Evolutionary conservation across 1,140 invertebrate genomes (phyloP).

Genomic region (Hylyphantes graminicola): DNA sequence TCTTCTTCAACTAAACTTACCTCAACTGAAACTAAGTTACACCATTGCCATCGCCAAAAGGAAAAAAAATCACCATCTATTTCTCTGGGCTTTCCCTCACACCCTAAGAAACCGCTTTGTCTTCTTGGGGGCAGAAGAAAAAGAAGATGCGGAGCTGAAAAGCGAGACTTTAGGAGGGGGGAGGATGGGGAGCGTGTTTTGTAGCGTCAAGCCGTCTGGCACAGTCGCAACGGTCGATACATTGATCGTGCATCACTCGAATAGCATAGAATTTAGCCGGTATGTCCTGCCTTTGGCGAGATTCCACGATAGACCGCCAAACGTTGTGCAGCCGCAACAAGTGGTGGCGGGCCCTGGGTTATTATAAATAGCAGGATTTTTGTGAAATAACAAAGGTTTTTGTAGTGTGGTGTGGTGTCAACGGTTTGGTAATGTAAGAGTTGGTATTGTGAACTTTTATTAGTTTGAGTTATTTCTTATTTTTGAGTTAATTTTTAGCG

Average conservation of each 20-base stretch:
- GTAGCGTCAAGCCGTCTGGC: conserved; percentile 53
- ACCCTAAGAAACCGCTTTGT: no score
- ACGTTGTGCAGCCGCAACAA: conserved; percentile 12
- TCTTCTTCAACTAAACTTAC: no score
- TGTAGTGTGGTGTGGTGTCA: background rate
- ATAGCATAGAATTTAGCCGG: background rate
- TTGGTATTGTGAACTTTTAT: no score
- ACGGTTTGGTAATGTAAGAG: no score
- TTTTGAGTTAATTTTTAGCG: no score
- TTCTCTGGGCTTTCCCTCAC: no score
- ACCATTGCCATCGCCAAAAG: no score
- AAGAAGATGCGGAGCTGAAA: background rate
- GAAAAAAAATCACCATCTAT: no score
- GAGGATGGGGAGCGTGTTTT: conserved; percentile 3
- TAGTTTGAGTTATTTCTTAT: no score
- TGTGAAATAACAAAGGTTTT: background rate
- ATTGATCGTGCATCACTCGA: conserved; percentile 21
- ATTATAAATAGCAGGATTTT: background rate
- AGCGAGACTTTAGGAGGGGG: background rate
- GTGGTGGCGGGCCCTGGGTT: conserved; percentile 13
- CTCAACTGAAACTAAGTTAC: no score
- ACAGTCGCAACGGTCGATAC: conserved; percentile 34
- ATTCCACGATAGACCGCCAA: conserved; percentile 14
- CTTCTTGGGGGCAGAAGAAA: background rate
- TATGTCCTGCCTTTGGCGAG: background rate